Conservation (phyloP, 2,113 vertebrate genomes). For the Chaetura pelagica region DNA sequence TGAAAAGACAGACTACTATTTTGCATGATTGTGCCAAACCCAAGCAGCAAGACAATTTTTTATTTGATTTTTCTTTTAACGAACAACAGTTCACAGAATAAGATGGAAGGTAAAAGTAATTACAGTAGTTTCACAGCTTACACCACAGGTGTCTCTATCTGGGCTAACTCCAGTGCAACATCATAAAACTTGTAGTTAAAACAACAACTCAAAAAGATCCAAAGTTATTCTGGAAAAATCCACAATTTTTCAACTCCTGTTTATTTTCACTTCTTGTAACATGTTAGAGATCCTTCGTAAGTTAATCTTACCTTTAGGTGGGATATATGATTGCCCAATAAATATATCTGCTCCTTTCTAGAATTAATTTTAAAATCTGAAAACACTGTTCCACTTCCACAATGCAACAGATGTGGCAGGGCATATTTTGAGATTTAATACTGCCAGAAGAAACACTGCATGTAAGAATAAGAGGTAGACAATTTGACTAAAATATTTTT, state of each 20-base stretch:
- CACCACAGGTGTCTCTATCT: neutral
- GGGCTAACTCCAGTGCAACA: neutral
- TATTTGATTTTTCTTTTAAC: neutral
- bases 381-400: neutral
- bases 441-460: neutral
- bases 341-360: neutral
- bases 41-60: neutral
- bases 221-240: neutral
- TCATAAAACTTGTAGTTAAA: neutral
- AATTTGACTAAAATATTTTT: neutral
- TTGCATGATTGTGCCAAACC: neutral
- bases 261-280: neutral
- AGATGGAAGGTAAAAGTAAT: neutral
- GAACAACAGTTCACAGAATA: neutral
- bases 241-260: neutral
- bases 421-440: neutral
- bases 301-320: neutral
- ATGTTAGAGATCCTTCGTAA: neutral
- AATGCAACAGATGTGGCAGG: neutral
- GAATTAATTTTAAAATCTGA: neutral
- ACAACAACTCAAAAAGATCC: neutral
- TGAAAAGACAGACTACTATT: constrained; percentile 22
- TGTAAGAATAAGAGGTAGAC: neutral
- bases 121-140: neutral
- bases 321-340: neutral